These are phyloP conservation scores for Aproaerema taeniolella DNA, from an alignment of 2,888 invertebrate genomes.

Conservation along the genomic window DNA sequence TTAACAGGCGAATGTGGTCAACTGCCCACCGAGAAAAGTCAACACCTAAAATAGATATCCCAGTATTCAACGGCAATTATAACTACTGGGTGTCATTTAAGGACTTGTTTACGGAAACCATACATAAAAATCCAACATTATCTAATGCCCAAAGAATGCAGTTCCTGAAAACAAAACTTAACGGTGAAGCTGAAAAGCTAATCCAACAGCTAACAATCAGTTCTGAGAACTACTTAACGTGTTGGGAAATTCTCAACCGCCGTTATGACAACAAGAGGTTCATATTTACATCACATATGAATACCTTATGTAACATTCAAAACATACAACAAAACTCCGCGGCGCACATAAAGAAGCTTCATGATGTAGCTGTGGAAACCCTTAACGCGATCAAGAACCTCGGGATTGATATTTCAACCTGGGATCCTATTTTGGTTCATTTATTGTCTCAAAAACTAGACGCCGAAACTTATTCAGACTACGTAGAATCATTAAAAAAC, in stretches of 20 bases:
- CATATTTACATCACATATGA: conserved; percentile 9
- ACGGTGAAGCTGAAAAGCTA: too few species aligned
- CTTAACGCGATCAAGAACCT: conserved; percentile 19
- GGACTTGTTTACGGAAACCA: too few species aligned
- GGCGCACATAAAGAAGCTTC: background rate
- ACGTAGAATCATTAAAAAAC: conserved; percentile 9
- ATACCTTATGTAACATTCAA: conserved; percentile 11
- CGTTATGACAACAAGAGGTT: conserved; percentile 12
- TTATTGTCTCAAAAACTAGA: conserved; percentile 19
- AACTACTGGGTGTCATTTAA: too few species aligned
- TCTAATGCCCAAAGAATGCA: background rate
- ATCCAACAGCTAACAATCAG: too few species aligned
- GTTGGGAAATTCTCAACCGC: conserved; percentile 18
- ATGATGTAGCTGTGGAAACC: background rate
- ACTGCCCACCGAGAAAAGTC: too few species aligned
- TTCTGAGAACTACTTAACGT: conserved; percentile 10
- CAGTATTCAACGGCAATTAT: too few species aligned
- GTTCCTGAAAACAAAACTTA: background rate
- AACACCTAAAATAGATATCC: too few species aligned
- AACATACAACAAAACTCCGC: background rate
- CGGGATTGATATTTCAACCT: conserved; percentile 15
- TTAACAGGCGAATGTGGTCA: too few species aligned
- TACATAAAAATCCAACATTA: too few species aligned
- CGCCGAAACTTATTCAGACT: conserved; percentile 15
- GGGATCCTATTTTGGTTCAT: conserved; percentile 17